Evolutionary conservation across 2,888 invertebrate species (phyloP).

Genomic region (Diaprepes abbreviatus): DNA sequence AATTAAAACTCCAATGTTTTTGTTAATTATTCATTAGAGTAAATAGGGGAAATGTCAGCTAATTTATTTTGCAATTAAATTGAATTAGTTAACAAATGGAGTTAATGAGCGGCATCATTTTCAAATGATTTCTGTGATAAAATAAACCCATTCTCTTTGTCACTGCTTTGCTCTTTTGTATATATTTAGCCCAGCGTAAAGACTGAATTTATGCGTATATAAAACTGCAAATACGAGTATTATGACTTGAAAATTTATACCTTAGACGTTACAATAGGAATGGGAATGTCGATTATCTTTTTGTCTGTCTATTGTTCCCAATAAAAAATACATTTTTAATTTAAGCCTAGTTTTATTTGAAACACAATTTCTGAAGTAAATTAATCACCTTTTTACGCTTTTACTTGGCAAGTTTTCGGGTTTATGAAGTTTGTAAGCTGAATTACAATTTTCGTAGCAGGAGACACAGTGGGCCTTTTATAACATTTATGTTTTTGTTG

Average conservation of each 20-base stretch:
- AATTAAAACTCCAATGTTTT: constrained; percentile 15
- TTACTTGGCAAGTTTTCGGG: too few species aligned
- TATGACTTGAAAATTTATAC: not conserved
- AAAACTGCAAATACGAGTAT: not conserved
- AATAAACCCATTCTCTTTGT: not conserved
- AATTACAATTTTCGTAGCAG: too few species aligned
- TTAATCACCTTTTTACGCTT: too few species aligned
- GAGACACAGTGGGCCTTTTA: too few species aligned
- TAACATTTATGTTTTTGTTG: too few species aligned
- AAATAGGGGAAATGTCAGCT: constrained; percentile 15
- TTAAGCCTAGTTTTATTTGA: too few species aligned
- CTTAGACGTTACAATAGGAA: too few species aligned
- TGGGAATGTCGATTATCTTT: too few species aligned
- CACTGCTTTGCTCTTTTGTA: not conserved
- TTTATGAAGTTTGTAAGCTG: too few species aligned
- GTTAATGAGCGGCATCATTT: constrained; percentile 13
- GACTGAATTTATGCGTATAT: not conserved
- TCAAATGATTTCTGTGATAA: constrained; percentile 4
- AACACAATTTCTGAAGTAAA: too few species aligned
- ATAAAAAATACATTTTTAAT: too few species aligned
- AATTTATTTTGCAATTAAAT: constrained; percentile 25
- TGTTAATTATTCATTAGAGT: constrained; percentile 24
- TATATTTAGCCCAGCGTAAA: not conserved
- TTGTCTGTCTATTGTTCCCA: too few species aligned
- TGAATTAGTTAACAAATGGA: constrained; percentile 14